A percentile compares a stretch with the other conserved stretches of the same genome.
These are phyloP conservation scores for Mesocricetus auratus DNA, from an alignment of 2,113 vertebrate genomes.

Conservation along the genomic window DNA sequence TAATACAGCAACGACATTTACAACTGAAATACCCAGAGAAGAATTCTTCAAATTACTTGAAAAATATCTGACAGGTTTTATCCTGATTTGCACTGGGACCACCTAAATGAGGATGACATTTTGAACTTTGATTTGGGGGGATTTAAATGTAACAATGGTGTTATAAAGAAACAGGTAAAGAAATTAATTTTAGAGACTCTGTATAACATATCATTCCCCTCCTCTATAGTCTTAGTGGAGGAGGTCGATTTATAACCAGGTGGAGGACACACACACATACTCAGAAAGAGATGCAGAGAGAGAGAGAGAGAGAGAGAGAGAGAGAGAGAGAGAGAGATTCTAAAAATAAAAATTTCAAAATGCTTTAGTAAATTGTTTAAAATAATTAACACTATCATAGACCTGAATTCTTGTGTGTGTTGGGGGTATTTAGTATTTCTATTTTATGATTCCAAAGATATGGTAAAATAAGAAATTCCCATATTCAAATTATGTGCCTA, in stretches of 20 bases:
- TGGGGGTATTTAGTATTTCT: not conserved
- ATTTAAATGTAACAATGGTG: constrained; percentile 32
- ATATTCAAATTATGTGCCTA: constrained; percentile 36
- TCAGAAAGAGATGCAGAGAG: not conserved
- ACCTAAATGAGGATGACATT: constrained; percentile 38
- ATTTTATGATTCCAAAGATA: constrained; percentile 45
- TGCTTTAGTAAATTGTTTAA: constrained; percentile 29
- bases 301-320: not conserved
- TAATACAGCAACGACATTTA: constrained; percentile 36
- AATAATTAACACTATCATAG: constrained; percentile 42
- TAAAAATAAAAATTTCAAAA: constrained; percentile 51
- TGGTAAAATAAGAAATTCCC: constrained; percentile 42
- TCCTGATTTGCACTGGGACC: constrained; percentile 40
- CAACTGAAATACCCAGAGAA: constrained; percentile 23
- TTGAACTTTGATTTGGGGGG: constrained; percentile 23
- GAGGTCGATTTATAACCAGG: not conserved
- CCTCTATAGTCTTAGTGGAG: not conserved
- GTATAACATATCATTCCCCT: not conserved
- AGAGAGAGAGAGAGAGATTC: not conserved
- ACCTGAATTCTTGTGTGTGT: not conserved
- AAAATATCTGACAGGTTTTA: constrained; percentile 48
- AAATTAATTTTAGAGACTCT: constrained; percentile 16
- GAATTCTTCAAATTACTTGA: constrained; percentile 49
- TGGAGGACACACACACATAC: not conserved
- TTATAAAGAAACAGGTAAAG: constrained; percentile 21